Evolutionary conservation across 2,888 invertebrate genomes (phyloP).

Genomic region (Luffia ferchaultella): DNA sequence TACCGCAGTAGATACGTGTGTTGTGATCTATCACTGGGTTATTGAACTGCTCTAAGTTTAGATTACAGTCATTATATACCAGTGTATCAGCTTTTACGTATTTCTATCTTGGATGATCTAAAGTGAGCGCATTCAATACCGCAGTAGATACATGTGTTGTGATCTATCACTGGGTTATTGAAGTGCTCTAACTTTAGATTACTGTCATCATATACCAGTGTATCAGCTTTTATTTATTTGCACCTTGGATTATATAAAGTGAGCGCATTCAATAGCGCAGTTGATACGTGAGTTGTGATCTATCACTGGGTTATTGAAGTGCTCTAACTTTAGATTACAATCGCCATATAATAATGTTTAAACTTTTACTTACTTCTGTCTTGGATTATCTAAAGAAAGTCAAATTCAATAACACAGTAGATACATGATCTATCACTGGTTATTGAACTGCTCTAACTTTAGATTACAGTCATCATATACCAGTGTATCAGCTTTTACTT

Average conservation of each 20-base stretch:
- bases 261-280: slow-evolving; percentile 7
- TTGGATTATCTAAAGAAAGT: too few species aligned
- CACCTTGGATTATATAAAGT: neutral
- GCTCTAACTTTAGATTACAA: neutral
- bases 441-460: too few species aligned
- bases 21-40: slow-evolving; percentile 15
- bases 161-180: slow-evolving; percentile 29
- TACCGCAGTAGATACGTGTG: slow-evolving; percentile 9
- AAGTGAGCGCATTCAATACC: too few species aligned
- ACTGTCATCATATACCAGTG: neutral
- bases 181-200: slow-evolving; percentile 2
- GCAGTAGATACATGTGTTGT: slow-evolving; percentile 15
- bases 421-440: too few species aligned
- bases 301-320: slow-evolving; percentile 11
- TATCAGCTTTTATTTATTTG: neutral
- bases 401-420: too few species aligned
- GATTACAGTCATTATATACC: too few species aligned
- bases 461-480: too few species aligned
- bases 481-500: too few species aligned
- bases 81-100: too few species aligned
- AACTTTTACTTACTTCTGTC: too few species aligned
- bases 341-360: neutral
- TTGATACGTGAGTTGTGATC: slow-evolving; percentile 7
- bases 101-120: too few species aligned
- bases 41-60: too few species aligned